Conservation (phyloP, 2,888 invertebrate genomes). For the Cosmopolites sordidus region DNA sequence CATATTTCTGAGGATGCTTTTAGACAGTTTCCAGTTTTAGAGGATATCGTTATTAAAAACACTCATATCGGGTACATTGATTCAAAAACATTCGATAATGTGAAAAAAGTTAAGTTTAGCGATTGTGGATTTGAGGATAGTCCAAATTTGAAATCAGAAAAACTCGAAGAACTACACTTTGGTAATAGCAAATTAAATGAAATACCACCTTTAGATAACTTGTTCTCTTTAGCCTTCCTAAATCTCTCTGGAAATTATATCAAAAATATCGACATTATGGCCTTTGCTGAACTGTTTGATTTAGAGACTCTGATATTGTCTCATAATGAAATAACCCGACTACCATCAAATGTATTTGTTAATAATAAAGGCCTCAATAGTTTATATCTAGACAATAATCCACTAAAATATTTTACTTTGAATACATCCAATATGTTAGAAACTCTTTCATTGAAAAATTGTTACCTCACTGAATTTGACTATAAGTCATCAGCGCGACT, state of each 20-base stretch:
- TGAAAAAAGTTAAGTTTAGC: constrained; percentile 55
- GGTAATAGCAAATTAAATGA: constrained; percentile 65
- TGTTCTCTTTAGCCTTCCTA: constrained; percentile 55
- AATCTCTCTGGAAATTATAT: constrained; percentile 67
- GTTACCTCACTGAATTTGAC: constrained; percentile 61
- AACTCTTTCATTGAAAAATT: constrained; percentile 65
- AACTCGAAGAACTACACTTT: constrained; percentile 62
- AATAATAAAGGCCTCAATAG: constrained; percentile 63
- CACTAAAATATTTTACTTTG: constrained; percentile 59
- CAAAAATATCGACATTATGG: constrained; percentile 55
- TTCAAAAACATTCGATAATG: constrained; percentile 61
- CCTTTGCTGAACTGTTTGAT: constrained; percentile 60
- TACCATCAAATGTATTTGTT: constrained; percentile 63
- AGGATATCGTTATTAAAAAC: constrained; percentile 65
- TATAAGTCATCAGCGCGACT: constrained; percentile 63
- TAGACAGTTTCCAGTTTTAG: constrained; percentile 61
- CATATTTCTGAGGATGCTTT: constrained; percentile 67
- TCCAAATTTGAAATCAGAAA: constrained; percentile 34
- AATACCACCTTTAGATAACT: constrained; percentile 51
- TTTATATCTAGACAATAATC: constrained; percentile 66
- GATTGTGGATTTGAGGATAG: constrained; percentile 36
- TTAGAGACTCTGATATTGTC: constrained; percentile 71
- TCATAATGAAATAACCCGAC: constrained; percentile 60
- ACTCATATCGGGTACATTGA: constrained; percentile 63
- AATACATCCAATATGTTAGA: constrained; percentile 61